These are phyloP conservation scores for Itoplectis maculator DNA, from an alignment of 2,888 invertebrate species.

Conservation along the genomic window DNA sequence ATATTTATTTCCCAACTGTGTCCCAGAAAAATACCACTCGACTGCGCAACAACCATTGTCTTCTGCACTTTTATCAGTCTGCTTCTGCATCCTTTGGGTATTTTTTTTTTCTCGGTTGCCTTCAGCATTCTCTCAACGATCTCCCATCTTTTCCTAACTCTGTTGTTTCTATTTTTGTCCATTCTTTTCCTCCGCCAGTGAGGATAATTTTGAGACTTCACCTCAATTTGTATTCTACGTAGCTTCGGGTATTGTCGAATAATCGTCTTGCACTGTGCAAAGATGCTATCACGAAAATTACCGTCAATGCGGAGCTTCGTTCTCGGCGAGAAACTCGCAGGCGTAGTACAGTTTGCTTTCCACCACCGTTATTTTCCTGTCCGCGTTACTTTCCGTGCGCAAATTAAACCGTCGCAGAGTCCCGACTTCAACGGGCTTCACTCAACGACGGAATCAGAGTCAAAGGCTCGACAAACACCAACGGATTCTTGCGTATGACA, in stretches of 20 bases:
- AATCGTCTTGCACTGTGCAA: not conserved
- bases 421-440: constrained; percentile 6
- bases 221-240: not conserved
- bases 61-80: too few relatives aligned
- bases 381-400: not conserved
- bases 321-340: not conserved
- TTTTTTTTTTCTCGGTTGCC: too few relatives aligned
- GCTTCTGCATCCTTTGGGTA: too few relatives aligned
- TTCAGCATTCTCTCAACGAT: not conserved
- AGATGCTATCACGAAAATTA: constrained; percentile 7
- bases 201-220: not conserved
- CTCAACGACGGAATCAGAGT: constrained; percentile 6
- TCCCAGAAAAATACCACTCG: too few relatives aligned
- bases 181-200: not conserved
- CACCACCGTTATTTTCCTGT: not conserved
- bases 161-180: not conserved
- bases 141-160: not conserved
- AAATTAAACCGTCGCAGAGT: constrained; percentile 23
- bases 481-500: constrained; percentile 9
- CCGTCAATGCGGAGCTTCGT: not conserved
- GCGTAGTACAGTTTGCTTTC: not conserved
- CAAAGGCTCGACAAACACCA: constrained; percentile 25
- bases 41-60: too few relatives aligned
- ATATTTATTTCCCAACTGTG: too few relatives aligned
- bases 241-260: constrained; percentile 2